Evolutionary conservation across 2,113 vertebrate genomes (phyloP).

Genomic region (Proteles cristata): DNA sequence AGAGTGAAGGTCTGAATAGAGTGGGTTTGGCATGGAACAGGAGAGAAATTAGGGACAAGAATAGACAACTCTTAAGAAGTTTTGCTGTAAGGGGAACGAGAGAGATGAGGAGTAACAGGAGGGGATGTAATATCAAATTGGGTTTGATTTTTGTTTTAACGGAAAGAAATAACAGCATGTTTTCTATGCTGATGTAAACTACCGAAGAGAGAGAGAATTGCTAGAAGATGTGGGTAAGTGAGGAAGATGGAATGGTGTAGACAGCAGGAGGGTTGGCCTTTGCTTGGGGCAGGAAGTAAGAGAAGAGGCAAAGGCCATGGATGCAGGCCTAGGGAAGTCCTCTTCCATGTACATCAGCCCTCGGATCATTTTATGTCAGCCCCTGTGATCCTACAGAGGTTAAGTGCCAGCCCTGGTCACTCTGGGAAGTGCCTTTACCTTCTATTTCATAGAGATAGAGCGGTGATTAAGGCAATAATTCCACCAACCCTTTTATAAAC

Average conservation of each 20-base stretch:
- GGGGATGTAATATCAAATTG: constrained; percentile 12
- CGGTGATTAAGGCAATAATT: background rate
- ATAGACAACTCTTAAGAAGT: constrained; percentile 18
- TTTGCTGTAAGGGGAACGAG: background rate
- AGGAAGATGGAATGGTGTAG: background rate
- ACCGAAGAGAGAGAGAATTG: background rate
- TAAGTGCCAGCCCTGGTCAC: background rate
- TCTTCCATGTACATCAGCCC: background rate
- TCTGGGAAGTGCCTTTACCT: background rate
- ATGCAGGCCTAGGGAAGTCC: background rate
- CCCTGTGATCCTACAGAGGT: background rate
- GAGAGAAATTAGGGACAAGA: constrained; percentile 24
- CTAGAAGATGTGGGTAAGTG: background rate
- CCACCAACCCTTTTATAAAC: background rate
- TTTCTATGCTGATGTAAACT: background rate
- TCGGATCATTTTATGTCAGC: background rate
- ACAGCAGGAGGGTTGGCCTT: background rate
- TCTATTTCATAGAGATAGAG: background rate
- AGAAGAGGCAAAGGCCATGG: background rate
- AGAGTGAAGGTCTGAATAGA: constrained; percentile 20
- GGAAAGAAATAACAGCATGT: background rate
- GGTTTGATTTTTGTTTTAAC: constrained; percentile 19
- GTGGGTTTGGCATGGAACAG: background rate
- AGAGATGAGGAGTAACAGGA: background rate
- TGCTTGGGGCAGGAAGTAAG: background rate